A percentile compares a stretch with the other conserved stretches of the same genome.
Evolutionary conservation across 2,888 invertebrate species (phyloP).

Genomic region (Monoplex corrugatus): DNA sequence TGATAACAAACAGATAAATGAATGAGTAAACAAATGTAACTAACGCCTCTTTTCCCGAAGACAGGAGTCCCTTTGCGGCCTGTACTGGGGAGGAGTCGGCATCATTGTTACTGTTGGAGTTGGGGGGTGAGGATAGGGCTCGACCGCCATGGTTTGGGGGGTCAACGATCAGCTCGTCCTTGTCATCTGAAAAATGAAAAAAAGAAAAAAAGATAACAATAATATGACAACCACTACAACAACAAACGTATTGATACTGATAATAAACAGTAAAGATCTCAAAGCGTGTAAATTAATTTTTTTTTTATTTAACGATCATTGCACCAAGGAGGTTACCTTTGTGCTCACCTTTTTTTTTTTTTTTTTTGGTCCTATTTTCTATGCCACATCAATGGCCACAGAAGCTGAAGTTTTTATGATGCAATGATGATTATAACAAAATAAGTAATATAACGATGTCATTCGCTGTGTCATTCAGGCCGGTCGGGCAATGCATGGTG

Average conservation of each 20-base stretch:
- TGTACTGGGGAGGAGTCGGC: conserved; percentile 61
- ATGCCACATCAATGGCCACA: too few species aligned
- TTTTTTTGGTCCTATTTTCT: too few species aligned
- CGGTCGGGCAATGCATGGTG: too few species aligned
- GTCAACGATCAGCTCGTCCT: conserved; percentile 64
- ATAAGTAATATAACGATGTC: too few species aligned
- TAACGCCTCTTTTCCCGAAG: conserved; percentile 64
- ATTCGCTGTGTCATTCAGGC: too few species aligned
- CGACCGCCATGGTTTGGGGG: conserved; percentile 6
- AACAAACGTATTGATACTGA: too few species aligned
- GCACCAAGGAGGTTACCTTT: too few species aligned
- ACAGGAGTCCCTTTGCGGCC: conserved; percentile 58
- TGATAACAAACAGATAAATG: background rate
- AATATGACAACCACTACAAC: background rate
- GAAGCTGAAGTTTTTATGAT: too few species aligned
- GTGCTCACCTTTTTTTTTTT: too few species aligned
- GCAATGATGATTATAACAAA: too few species aligned
- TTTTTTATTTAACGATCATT: too few species aligned
- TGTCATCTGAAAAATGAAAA: conserved; percentile 61
- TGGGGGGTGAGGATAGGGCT: background rate
- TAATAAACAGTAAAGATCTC: background rate
- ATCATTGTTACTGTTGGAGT: conserved; percentile 55
- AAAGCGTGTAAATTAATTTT: too few species aligned
- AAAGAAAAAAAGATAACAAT: background rate
- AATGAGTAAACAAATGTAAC: background rate